Conservation (phyloP, 2,797 vertebrate species). For the Xiphophorus birchmanni region DNA sequence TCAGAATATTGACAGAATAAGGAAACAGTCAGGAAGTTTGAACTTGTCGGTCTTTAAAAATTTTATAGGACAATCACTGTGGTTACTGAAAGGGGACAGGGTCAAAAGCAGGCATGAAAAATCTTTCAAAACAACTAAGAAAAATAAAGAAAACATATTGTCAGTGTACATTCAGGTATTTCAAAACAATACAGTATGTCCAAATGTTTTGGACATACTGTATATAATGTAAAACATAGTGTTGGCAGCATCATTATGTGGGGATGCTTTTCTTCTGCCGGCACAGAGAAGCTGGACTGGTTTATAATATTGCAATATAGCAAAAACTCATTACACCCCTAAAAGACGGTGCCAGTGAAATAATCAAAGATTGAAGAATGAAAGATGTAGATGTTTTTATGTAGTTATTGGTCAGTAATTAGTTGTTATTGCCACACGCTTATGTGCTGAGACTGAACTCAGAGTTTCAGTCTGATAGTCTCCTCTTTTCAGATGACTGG, state of each 20-base stretch:
- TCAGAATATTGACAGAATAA: neutral
- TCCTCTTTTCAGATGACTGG: slow-evolving; percentile 76
- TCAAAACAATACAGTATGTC: neutral
- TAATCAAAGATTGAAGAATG: neutral
- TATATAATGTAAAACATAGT: neutral
- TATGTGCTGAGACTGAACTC: slow-evolving; percentile 41
- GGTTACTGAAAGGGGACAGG: neutral
- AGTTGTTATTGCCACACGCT: slow-evolving; percentile 35
- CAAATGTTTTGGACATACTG: neutral
- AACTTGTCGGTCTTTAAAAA: neutral
- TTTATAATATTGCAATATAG: neutral
- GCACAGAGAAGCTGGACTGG: neutral
- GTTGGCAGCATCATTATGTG: neutral
- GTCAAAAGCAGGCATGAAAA: neutral
- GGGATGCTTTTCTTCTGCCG: neutral
- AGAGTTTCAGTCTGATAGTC: slow-evolving; percentile 58
- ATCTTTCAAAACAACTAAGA: neutral
- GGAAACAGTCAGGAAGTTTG: neutral
- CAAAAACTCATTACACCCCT: neutral
- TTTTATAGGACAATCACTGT: neutral
- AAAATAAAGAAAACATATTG: neutral
- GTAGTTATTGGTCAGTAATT: slow-evolving; percentile 36
- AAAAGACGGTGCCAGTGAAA: neutral
- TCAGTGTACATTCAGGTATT: neutral
- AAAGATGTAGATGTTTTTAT: slow-evolving; percentile 20